Percentiles rank a stretch among this genome's conserved stretches.
These are phyloP conservation scores for Trichechus manatus DNA, from an alignment of 2,113 vertebrate species.

Conservation along the genomic window DNA sequence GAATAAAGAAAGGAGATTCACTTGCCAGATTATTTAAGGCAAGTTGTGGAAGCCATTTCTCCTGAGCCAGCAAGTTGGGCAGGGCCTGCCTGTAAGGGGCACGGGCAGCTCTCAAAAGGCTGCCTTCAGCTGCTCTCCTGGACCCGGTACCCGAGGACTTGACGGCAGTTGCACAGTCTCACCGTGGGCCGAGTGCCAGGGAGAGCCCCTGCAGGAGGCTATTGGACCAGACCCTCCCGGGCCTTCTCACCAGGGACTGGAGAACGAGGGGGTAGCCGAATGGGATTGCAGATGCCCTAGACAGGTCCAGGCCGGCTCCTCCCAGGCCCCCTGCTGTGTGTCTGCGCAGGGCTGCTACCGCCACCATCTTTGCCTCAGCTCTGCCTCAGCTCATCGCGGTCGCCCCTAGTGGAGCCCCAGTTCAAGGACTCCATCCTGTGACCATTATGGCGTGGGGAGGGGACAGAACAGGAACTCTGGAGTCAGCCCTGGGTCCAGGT, in stretches of 20 bases:
- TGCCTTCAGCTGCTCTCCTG: conserved; percentile 74
- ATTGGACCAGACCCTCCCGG: conserved; percentile 72
- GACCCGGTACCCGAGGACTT: conserved; percentile 72
- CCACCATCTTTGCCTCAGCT: background rate
- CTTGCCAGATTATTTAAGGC: conserved; percentile 74
- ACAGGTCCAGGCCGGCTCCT: background rate
- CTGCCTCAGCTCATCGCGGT: background rate
- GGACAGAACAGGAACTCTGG: background rate
- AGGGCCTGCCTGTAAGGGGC: conserved; percentile 64
- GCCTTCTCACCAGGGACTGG: conserved; percentile 67
- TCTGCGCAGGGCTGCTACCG: background rate
- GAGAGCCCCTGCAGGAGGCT: conserved; percentile 68
- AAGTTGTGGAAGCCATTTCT: conserved; percentile 71
- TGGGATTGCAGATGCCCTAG: background rate
- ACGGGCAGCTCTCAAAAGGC: conserved; percentile 70
- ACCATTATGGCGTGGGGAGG: background rate
- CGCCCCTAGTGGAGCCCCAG: background rate
- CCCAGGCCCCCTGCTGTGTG: background rate
- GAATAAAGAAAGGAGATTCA: conserved; percentile 70
- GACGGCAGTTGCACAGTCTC: conserved; percentile 81
- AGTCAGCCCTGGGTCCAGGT: background rate
- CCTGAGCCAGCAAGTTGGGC: conserved; percentile 69
- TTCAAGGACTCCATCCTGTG: background rate
- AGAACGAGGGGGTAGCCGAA: conserved; percentile 65
- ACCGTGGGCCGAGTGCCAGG: conserved; percentile 64